Conservation (phyloP, 2,113 vertebrate species). For the Atractosteus spatula region DNA sequence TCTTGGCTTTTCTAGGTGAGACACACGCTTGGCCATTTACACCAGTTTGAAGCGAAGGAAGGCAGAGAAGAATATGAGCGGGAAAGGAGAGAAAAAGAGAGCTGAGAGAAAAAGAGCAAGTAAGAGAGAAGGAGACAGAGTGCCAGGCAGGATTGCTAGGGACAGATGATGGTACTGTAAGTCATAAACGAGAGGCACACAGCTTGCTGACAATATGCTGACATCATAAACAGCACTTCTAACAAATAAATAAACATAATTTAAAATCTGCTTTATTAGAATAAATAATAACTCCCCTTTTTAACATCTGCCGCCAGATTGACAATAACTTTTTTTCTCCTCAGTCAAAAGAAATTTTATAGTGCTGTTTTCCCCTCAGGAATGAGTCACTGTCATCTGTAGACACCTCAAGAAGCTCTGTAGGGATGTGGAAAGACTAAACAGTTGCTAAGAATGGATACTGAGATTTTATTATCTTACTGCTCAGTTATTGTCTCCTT, state of each 20-base stretch:
- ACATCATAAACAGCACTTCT: constrained; percentile 8
- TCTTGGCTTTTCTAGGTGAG: too few species aligned
- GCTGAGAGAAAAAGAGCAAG: neutral
- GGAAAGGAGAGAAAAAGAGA: too few species aligned
- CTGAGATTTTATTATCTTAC: too few species aligned
- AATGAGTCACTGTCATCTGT: constrained; percentile 1
- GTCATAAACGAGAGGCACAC: constrained; percentile 6
- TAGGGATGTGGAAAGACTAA: too few species aligned
- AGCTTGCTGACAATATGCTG: constrained; percentile 13
- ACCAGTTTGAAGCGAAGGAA: too few species aligned
- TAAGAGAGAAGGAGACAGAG: neutral
- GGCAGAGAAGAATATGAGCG: too few species aligned
- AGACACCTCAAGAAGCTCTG: neutral
- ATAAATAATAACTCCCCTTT: constrained; percentile 12
- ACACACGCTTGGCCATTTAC: too few species aligned
- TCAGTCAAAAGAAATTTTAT: neutral
- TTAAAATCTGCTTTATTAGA: constrained; percentile 1
- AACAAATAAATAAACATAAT: constrained; percentile 7
- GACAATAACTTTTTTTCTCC: neutral
- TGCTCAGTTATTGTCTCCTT: too few species aligned
- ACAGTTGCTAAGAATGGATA: too few species aligned
- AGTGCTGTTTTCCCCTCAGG: neutral
- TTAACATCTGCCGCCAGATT: constrained; percentile 14
- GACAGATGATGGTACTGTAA: constrained; percentile 8
- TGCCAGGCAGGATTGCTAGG: neutral